These are phyloP conservation scores for Drosophila kepulauana DNA, from an alignment of 1,140 invertebrate genomes.

Conservation along the genomic window DNA sequence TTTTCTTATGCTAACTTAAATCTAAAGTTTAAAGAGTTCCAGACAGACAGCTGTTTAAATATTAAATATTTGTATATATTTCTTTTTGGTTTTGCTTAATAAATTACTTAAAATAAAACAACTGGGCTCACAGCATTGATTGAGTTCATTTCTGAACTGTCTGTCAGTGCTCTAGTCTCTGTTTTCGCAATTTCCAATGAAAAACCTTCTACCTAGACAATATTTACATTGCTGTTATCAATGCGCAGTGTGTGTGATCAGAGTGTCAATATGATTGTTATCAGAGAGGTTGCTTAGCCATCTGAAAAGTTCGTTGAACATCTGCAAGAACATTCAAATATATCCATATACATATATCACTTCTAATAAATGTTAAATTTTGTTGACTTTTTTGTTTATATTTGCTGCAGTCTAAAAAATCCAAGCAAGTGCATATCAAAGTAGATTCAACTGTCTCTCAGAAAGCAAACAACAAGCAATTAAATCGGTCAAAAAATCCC, in stretches of 20 bases:
- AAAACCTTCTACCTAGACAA: constrained; percentile 24
- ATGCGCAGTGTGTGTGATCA: not conserved
- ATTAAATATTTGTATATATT: constrained; percentile 36
- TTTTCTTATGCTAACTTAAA: too few species aligned
- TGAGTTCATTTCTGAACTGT: constrained; percentile 25
- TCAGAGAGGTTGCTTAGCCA: constrained; percentile 19
- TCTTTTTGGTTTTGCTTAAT: constrained; percentile 6
- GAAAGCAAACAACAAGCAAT: constrained; percentile 35
- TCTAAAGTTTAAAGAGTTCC: too few species aligned
- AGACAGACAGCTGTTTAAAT: constrained; percentile 36
- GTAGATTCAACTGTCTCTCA: constrained; percentile 11
- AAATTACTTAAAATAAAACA: constrained; percentile 28
- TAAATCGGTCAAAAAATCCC: constrained; percentile 39
- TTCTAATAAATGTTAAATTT: too few species aligned
- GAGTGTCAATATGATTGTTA: constrained; percentile 36
- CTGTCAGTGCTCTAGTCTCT: constrained; percentile 10
- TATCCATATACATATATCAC: constrained; percentile 32
- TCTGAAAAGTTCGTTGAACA: constrained; percentile 20
- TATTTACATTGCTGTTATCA: constrained; percentile 38
- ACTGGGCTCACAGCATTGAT: constrained; percentile 32
- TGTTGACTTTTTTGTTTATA: not conserved
- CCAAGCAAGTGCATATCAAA: constrained; percentile 7
- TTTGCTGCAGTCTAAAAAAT: not conserved
- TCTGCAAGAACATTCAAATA: constrained; percentile 8
- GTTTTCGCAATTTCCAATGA: constrained; percentile 40